phyloP scores from a whole-genome alignment of 2,113 vertebrate species.

The Cyprinodon brontotheroides region DNA sequence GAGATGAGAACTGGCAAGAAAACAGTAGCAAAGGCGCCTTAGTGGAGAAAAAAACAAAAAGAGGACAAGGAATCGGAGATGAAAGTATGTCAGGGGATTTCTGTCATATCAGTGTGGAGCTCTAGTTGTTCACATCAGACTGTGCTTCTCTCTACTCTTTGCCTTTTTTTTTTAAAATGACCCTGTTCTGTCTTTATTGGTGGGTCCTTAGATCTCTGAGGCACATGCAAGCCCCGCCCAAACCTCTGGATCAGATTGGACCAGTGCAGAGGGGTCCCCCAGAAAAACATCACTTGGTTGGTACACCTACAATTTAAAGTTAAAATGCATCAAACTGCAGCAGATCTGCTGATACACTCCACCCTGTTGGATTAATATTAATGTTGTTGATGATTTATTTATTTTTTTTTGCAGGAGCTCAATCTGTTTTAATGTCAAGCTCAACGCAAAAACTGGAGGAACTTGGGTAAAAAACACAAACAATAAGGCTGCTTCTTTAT shows the following conservation, averaged over 20 bases:
- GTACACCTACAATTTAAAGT: constrained; percentile 5
- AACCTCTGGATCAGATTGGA: constrained; percentile 74
- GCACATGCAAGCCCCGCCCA: constrained; percentile 78
- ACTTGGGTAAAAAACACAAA: constrained; percentile 79
- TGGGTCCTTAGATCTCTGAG: constrained; percentile 75
- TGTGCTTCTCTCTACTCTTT: constrained; percentile 2
- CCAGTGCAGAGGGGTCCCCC: constrained; percentile 78
- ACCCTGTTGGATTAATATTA: not conserved
- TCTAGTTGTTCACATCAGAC: constrained; percentile 27
- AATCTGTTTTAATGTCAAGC: constrained; percentile 70
- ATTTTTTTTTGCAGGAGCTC: constrained; percentile 52
- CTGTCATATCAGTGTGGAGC: constrained; percentile 41
- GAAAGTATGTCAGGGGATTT: constrained; percentile 55
- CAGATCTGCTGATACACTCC: not conserved
- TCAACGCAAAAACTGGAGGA: constrained; percentile 76
- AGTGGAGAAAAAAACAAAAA: constrained; percentile 19
- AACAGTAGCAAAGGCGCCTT: constrained; percentile 20
- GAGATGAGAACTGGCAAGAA: constrained; percentile 45
- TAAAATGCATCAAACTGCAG: not conserved
- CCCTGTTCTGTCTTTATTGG: not conserved
- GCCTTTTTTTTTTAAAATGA: not conserved
- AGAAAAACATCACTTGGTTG: constrained; percentile 68
- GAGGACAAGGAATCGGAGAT: constrained; percentile 48
- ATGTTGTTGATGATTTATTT: not conserved
- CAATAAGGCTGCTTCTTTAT: not conserved